Evolutionary conservation across 92 coral and sea anemone species (phyloP).

Genomic region (Parazoanthus darwini): DNA sequence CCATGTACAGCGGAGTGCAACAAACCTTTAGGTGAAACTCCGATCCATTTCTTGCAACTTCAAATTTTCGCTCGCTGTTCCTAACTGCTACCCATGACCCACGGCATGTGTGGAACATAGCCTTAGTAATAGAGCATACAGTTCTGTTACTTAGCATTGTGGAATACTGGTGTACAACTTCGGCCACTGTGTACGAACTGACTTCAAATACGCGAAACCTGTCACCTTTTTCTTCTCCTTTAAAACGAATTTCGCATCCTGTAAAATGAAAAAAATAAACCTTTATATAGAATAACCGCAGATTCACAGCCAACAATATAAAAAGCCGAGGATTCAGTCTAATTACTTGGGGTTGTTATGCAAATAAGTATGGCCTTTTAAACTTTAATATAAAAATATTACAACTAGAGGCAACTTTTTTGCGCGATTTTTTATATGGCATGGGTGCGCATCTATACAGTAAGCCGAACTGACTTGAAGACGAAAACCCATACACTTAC

Average conservation of each 20-base stretch:
- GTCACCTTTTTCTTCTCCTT: background rate
- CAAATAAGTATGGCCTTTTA: too few relatives aligned
- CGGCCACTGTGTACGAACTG: background rate
- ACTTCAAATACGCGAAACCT: conserved; percentile 1
- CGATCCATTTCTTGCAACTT: background rate
- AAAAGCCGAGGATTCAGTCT: too few relatives aligned
- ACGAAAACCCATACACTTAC: too few relatives aligned
- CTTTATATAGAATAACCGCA: too few relatives aligned
- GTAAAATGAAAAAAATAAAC: background rate
- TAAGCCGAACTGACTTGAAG: too few relatives aligned
- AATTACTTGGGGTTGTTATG: too few relatives aligned
- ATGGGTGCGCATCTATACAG: too few relatives aligned
- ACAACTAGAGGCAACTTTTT: too few relatives aligned
- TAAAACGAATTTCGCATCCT: conserved; percentile 1
- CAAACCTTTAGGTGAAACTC: background rate
- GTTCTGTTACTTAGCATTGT: background rate
- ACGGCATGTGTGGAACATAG: background rate
- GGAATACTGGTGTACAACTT: background rate
- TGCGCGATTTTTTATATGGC: too few relatives aligned
- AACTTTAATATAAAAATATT: too few relatives aligned
- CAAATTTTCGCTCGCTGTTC: conserved; percentile 3
- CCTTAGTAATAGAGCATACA: background rate
- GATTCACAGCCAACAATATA: too few relatives aligned
- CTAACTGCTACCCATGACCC: background rate
- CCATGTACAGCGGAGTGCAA: too few relatives aligned